Evolutionary conservation across 2,113 vertebrate species (phyloP).

Genomic region (Thermophis baileyi): DNA sequence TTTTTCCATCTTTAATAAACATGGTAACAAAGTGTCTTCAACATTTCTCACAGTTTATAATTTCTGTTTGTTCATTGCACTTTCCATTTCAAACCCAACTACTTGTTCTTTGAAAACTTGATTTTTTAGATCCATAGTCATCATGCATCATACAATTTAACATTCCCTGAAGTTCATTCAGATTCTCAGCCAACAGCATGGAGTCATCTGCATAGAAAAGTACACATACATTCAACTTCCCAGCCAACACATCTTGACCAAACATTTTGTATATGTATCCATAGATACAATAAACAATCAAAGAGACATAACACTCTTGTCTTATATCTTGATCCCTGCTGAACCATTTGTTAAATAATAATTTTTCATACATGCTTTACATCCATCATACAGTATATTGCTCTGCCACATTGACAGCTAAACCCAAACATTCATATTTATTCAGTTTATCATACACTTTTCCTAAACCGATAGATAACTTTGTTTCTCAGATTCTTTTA

Average conservation of each 20-base stretch:
- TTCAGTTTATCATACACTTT: not conserved
- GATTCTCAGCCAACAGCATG: not conserved
- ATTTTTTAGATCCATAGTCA: not conserved
- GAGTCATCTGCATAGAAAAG: not conserved
- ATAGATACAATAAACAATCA: not conserved
- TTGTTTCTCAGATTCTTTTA: not conserved
- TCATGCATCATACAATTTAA: not conserved
- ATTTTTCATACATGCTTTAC: not conserved
- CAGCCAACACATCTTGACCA: not conserved
- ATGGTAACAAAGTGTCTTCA: not conserved
- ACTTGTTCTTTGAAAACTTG: not conserved
- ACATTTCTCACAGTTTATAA: not conserved
- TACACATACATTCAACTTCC: not conserved
- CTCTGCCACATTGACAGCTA: not conserved
- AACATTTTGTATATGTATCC: not conserved
- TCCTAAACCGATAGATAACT: not conserved
- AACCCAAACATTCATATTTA: not conserved
- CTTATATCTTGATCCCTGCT: not conserved
- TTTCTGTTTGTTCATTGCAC: not conserved
- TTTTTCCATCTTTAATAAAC: not conserved
- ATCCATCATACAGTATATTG: not conserved
- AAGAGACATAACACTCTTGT: not conserved
- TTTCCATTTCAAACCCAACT: not conserved
- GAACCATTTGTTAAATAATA: not conserved
- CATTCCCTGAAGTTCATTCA: not conserved